Conservation (phyloP, 2,888 invertebrate genomes). For the Melipona beecheii region DNA sequence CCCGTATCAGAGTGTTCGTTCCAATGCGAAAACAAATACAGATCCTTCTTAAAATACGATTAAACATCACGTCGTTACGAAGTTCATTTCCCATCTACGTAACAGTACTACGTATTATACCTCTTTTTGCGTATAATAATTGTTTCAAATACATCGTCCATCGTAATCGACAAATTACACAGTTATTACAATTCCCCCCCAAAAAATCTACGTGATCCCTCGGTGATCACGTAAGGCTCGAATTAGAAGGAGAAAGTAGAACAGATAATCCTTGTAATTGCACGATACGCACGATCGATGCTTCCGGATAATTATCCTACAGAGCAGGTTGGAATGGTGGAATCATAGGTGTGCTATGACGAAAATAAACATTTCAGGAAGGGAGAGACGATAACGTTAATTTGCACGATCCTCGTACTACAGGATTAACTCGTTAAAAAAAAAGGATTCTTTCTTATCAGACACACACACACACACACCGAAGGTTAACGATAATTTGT, state of each 20-base stretch:
- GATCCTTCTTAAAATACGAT: not conserved
- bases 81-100: not conserved
- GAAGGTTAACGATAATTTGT: conserved; percentile 14
- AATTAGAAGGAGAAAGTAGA: not conserved
- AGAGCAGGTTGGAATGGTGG: not conserved
- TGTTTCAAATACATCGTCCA: not conserved
- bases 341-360: not conserved
- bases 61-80: not conserved
- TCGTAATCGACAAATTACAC: not conserved
- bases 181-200: too few species aligned
- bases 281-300: not conserved
- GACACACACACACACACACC: not conserved
- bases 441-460: too few species aligned
- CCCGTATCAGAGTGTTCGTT: not conserved
- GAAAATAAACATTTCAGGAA: not conserved
- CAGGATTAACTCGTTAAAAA: too few species aligned
- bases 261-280: not conserved
- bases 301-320: not conserved
- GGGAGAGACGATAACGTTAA: not conserved
- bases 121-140: not conserved
- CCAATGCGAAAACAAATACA: not conserved
- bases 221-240: not conserved
- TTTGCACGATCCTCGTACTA: not conserved
- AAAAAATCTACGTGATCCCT: not conserved
- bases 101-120: not conserved